Evolutionary conservation across 1,140 invertebrate genomes (phyloP), one percentile per base, ranked within the genome.

Genomic region (Heterodera carotae): DNA sequence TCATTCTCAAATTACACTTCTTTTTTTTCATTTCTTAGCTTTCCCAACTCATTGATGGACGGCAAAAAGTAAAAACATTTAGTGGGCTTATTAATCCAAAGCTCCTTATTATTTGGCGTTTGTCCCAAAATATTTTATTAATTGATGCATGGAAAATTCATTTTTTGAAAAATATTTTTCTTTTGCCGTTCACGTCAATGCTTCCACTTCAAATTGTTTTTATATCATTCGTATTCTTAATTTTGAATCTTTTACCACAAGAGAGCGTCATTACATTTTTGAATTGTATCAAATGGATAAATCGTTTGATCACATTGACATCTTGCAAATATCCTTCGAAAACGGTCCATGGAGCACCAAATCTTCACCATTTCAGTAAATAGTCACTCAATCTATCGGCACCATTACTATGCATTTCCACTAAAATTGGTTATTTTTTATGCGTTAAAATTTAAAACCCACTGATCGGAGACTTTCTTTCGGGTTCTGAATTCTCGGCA

Each of bases 1-100:
- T 43, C 39, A 43, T n/a, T 27, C 48, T 34, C 15, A 69, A 39
- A 69, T 69, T 69, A 25, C 27, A 39, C 68, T 31, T 34, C 31
- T 12, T 69, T 69, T 69, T 34, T 36, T 12, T 31, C 22, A n/a
- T n/a, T n/a, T n/a, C n/a, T n/a, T n/a, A 27, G 34, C 34, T 69
- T 69, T 69, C 8, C 7, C 3, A 69, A 25, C 25, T 69, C 48
- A 18, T 34, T n/a, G n/a, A n/a, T n/a, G n/a, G n/a, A n/a, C n/a
- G n/a, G n/a, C n/a, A n/a, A n/a, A n/a, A n/a, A n/a, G n/a, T n/a
- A n/a, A n/a, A n/a, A n/a, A n/a, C n/a, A n/a, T n/a, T n/a, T n/a
- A n/a, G n/a, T n/a, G n/a, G n/a, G n/a, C n/a, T n/a, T n/a, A n/a
- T n/a, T n/a, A n/a, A n/a, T n/a, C n/a, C n/a, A n/a, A n/a, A n/a